These are phyloP conservation scores for Calameuta pallipes DNA, from an alignment of 2,888 invertebrate genomes.

Conservation along the genomic window DNA sequence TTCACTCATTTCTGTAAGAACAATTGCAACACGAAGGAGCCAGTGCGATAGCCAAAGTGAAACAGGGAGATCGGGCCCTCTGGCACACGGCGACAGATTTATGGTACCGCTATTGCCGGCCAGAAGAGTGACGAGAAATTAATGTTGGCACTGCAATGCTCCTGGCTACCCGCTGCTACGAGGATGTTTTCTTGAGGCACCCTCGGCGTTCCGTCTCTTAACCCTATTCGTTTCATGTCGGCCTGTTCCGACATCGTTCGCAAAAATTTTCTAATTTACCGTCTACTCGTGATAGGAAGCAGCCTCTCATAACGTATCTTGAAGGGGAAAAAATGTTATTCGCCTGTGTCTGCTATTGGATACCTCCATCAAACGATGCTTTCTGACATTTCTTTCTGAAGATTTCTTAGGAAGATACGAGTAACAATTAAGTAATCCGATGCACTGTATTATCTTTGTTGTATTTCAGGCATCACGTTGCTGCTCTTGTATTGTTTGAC, in stretches of 20 bases:
- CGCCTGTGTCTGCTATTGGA: too few relatives aligned
- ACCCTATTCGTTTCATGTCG: slow-evolving; percentile 11
- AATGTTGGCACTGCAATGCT: slow-evolving; percentile 41
- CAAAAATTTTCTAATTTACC: slow-evolving; percentile 20
- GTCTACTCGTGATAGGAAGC: slow-evolving; percentile 10
- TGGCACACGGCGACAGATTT: slow-evolving; percentile 39
- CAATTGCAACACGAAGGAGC: slow-evolving; percentile 27
- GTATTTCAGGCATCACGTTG: too few relatives aligned
- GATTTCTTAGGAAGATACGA: too few relatives aligned
- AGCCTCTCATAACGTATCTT: not conserved
- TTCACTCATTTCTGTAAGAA: slow-evolving; percentile 35
- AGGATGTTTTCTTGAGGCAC: slow-evolving; percentile 18
- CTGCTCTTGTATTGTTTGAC: too few relatives aligned
- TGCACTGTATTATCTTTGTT: too few relatives aligned
- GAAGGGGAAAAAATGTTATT: not conserved
- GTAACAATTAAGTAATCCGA: too few relatives aligned
- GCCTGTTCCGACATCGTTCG: slow-evolving; percentile 8
- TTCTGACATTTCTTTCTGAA: too few relatives aligned
- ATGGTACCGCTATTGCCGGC: slow-evolving; percentile 26
- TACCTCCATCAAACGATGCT: too few relatives aligned
- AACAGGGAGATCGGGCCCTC: slow-evolving; percentile 33
- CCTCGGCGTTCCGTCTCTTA: slow-evolving; percentile 14
- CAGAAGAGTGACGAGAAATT: slow-evolving; percentile 44
- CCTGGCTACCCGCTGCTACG: slow-evolving; percentile 37
- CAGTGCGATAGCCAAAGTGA: slow-evolving; percentile 20